Base-by-base conservation (phyloP, 2,888 invertebrate genomes). In the Archips xylosteana region DNA sequence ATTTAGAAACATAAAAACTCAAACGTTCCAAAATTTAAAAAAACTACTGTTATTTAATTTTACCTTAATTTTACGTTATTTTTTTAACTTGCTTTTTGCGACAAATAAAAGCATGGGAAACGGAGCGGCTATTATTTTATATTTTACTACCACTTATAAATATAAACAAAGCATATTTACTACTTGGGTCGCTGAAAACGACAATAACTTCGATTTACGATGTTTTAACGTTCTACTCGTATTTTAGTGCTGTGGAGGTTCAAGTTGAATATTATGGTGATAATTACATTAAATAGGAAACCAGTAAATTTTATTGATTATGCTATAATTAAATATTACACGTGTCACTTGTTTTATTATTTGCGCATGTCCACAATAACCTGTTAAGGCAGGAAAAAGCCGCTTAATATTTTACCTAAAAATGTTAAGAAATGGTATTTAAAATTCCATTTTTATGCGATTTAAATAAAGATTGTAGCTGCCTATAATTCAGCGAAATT, bases 141-240 rank as follows among this genome's bases (percentile, higher is more conserved):
- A 62, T 62, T 62, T 42, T 47, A 63, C 13, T 34, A 34, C 63
- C 63, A 63, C 32, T 63, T 63, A 63, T 12, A 57, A 32, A 63
- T 12, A 34, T 47, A 47, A 63, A 63, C 47, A 13, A 63, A 47
- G 57, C 51, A 32, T 39, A 12, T 34, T 60, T 60, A 51, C 15
- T n/a, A 15, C n/a, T n/a, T 32, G 42, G n/a, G 34, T 34, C 57
- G 34, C 34, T 10, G 15, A 45, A 45, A 63, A 70, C 34, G 54
- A 15, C 51, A 42, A 61, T 62, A 70, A 62, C 62, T 51, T 10
- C 8, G 13, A 51, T 68, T 68, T 68, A 68, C 47, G 67, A 47
- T 23, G 8, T 15, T 68, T 68, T 68, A 60, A 60, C 36, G 59
- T n/a, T 12, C 47, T 3, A 23, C 23, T 23, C 23, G 23, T 23